Evolutionary conservation across 2,113 vertebrate genomes (phyloP), one percentile per base, ranked within the genome.

Genomic region (Caloenas nicobarica): DNA sequence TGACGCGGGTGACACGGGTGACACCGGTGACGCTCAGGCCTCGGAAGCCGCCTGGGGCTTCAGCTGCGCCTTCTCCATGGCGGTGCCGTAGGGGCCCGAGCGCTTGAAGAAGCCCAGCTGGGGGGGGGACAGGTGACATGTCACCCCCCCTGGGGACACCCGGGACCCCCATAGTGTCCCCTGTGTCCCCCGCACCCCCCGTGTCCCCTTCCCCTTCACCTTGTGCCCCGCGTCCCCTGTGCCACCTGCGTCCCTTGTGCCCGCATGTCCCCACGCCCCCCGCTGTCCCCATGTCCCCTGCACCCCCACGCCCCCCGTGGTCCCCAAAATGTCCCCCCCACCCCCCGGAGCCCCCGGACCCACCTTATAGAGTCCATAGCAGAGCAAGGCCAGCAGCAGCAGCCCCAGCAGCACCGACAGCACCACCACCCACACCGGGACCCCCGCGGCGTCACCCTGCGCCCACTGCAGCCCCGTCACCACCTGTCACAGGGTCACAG

Each of bases 21-120:
- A 50, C 36, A 36, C n/a, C n/a, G 90, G 87, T 68, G 53, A 54
- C 26, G 3, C 34, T 83, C 98, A 99, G 91, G 99, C 99, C 96
- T 99, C 99, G 6, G 99, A 99, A 54, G 99, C 98, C 77, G 98
- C 99, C 97, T 99, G 99, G 60, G 99, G 99, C 97, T 99, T 99
- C 65, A 99, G 98, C 70, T 99, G 98, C 14, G 99, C 99, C 97
- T 99, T 99, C 97, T 99, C 99, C 99, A 99, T 99, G 88, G 99
- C 98, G 0, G 99, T 99, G 97, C 99, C 99, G 2, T 99, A 99
- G 3, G 98, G 99, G 40, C 99, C 96, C 17, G 99, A 98, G 88
- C 99, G 98, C 96, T 99, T 99, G 96, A 99, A 99, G 98, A 99
- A 99, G 82, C 99, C 99, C 12, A 99, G 97, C 99, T 99, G 46